Percentiles rank a stretch among this genome's conserved stretches.
These are phyloP conservation scores for Nesoenas mayeri DNA, from an alignment of 2,113 vertebrate genomes.

Conservation along the genomic window DNA sequence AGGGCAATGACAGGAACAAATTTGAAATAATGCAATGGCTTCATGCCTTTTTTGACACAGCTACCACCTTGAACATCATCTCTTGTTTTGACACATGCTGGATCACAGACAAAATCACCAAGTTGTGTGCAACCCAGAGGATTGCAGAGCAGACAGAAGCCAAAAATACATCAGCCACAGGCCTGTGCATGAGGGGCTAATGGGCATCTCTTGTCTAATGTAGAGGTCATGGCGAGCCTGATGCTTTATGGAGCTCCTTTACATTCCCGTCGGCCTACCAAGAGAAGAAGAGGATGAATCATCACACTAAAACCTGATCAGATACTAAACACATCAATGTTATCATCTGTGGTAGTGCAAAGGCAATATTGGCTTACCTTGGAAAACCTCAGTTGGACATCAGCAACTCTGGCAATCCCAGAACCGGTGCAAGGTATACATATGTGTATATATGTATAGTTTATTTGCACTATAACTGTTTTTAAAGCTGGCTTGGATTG, in stretches of 20 bases:
- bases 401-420: not conserved
- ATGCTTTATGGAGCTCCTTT: not conserved
- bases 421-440: not conserved
- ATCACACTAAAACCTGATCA: not conserved
- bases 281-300: not conserved
- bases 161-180: not conserved
- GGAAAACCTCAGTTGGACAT: not conserved
- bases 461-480: not conserved
- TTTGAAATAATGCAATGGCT: not conserved
- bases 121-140: fast-evolving
- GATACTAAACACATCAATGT: not conserved
- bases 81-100: fast-evolving
- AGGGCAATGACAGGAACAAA: not conserved
- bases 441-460: not conserved
- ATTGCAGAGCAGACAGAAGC: not conserved
- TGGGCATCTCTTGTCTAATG: not conserved
- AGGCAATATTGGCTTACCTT: not conserved
- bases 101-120: not conserved
- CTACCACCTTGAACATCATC: not conserved
- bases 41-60: not conserved
- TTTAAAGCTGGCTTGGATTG: not conserved
- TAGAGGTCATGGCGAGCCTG: not conserved
- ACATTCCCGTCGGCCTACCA: not conserved
- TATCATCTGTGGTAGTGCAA: not conserved
- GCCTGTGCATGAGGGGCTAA: not conserved